phyloP scores from a whole-genome alignment of 2,888 invertebrate genomes.

The Leuctra nigra region DNA sequence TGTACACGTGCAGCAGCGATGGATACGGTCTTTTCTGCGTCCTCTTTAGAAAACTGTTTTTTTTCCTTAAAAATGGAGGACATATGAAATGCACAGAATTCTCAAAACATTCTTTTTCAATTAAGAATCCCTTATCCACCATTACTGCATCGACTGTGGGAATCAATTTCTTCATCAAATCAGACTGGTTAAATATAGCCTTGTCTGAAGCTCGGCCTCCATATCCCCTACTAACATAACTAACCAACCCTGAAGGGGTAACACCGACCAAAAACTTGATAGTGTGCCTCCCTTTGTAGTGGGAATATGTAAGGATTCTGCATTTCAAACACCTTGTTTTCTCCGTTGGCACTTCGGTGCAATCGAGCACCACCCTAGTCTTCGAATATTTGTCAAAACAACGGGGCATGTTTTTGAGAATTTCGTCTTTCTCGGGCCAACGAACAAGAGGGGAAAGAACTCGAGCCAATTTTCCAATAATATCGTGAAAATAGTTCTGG shows the following conservation, averaged over 20 bases:
- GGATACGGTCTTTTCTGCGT: conserved; percentile 18
- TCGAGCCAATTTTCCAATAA: too few species aligned
- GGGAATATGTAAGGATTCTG: too few species aligned
- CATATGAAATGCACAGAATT: conserved; percentile 23
- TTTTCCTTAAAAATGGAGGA: conserved; percentile 25
- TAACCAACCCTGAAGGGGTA: conserved; percentile 24
- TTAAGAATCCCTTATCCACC: conserved; percentile 33
- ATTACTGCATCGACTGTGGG: conserved; percentile 29
- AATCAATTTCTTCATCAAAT: conserved; percentile 15
- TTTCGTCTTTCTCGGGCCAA: too few species aligned
- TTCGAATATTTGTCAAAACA: too few species aligned
- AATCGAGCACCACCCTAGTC: too few species aligned
- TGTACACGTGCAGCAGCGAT: conserved; percentile 29
- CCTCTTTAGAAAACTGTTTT: conserved; percentile 24
- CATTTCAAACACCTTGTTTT: too few species aligned
- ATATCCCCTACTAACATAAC: conserved; percentile 23
- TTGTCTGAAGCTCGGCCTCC: conserved; percentile 26
- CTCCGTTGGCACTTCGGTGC: too few species aligned
- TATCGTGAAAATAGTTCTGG: too few species aligned
- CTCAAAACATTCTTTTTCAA: conserved; percentile 30
- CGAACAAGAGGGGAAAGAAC: too few species aligned
- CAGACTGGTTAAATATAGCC: conserved; percentile 16
- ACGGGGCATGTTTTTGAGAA: too few species aligned
- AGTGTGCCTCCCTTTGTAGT: too few species aligned
- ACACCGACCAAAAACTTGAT: conserved; percentile 25